Evolutionary conservation across 2,888 invertebrate genomes (phyloP), one percentile per base, ranked within the genome.

Genomic region (Leptarthrus brevirostris): DNA sequence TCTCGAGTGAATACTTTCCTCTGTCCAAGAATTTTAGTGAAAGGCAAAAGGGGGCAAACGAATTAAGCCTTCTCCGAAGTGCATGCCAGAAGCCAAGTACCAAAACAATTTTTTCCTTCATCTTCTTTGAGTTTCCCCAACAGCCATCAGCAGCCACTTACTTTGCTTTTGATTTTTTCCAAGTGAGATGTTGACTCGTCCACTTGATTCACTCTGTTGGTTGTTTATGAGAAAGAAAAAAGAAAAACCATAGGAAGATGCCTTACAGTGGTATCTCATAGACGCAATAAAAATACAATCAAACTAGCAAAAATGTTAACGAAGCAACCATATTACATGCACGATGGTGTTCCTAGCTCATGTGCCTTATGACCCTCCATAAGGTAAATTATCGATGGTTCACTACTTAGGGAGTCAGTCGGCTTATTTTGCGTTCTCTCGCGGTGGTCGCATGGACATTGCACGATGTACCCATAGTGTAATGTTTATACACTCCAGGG

Each of bases 171-270:
- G 20, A 40, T 58, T 58, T 58, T 58, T 34, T 36, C 20, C 58
- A 58, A 58, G 58, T 58, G 58, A 58, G 58, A 58, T 58, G 36
- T 58, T 58, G 58, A 40, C 58, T 58, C 58, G 36, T 58, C 34
- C 36, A 58, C 58, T 58, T 58, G 58, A 58, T 58, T 24, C 58
- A 36, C 20, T 58, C 36, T 40, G 26, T 36, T 36, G 58, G 58
- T 36, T 58, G 58, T 36, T 34, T 58, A 20, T 36, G 36, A 36
- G 18, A 58, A 18, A 24, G 30, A 56, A 20, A 20, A 58, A 40
- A 58, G 4, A 12, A 58, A 36, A 49, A 20, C 8, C 26, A 16
- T 20, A 34, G 16, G 18, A 4, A 36, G 58, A 58, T 34, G n/a
- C 40, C 10, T 36, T 58, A 58, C 18, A 58, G 58, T 58, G 58